Percentiles rank a stretch among this genome's conserved stretches.
Conservation (phyloP, 2,113 vertebrate species). For the Corythaixoides concolor region DNA sequence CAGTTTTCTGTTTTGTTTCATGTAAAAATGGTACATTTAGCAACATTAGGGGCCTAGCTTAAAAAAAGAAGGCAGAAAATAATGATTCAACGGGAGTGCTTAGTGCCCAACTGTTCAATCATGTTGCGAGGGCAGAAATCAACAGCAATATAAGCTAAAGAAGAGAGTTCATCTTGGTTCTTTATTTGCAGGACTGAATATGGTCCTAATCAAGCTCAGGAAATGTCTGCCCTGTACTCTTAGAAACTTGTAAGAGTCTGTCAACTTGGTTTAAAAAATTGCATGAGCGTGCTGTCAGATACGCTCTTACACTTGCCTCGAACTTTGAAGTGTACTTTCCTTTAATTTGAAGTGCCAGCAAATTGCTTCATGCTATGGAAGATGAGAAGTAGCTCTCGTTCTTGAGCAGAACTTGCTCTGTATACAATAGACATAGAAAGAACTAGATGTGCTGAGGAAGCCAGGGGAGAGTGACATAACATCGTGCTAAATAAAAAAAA, state of each 20-base stretch:
- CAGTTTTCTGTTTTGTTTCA: constrained; percentile 32
- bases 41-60: not conserved
- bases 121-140: not conserved
- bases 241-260: not conserved
- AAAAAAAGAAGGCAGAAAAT: not conserved
- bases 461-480: not conserved
- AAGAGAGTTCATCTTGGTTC: not conserved
- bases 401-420: not conserved
- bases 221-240: not conserved
- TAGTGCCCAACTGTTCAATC: not conserved
- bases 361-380: not conserved
- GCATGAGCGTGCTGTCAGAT: not conserved
- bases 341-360: not conserved
- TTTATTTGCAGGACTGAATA: constrained; percentile 9
- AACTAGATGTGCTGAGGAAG: not conserved
- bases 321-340: not conserved
- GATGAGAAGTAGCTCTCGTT: not conserved
- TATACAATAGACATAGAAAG: not conserved
- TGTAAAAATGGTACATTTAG: not conserved
- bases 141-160: not conserved
- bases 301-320: not conserved
- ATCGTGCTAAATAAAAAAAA: too few species aligned
- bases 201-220: not conserved
- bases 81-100: not conserved
- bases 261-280: not conserved